phyloP scores from a whole-genome alignment of 1,140 invertebrate genomes.

The Megalopta genalis region DNA sequence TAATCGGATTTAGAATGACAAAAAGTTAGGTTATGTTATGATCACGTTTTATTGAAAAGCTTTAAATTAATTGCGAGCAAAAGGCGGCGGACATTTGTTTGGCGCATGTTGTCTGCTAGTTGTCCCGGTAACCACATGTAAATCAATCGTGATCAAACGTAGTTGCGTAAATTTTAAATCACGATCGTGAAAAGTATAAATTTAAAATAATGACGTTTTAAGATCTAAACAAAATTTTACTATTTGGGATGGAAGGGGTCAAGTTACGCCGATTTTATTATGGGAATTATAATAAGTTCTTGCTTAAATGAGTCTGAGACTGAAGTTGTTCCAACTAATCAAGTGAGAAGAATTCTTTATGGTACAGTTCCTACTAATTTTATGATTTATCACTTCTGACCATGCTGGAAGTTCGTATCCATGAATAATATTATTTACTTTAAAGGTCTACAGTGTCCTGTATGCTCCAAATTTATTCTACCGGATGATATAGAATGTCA shows the following conservation, averaged over 20 bases:
- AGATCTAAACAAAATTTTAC: neutral
- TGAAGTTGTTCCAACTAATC: slow-evolving; percentile 79
- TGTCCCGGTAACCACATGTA: slow-evolving; percentile 78
- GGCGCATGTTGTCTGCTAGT: slow-evolving; percentile 76
- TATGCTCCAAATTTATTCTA: slow-evolving; percentile 98
- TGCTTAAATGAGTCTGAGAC: slow-evolving; percentile 85
- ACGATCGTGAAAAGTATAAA: slow-evolving; percentile 19
- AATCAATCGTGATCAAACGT: slow-evolving; percentile 68
- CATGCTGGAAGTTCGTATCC: too few species aligned
- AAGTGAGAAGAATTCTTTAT: slow-evolving; percentile 79
- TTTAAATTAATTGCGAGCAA: slow-evolving; percentile 37
- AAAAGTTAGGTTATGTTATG: slow-evolving; percentile 65
- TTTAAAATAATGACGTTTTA: slow-evolving; percentile 10
- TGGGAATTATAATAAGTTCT: slow-evolving; percentile 88
- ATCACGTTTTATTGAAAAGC: slow-evolving; percentile 30
- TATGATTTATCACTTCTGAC: neutral
- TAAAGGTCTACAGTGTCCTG: slow-evolving; percentile 97
- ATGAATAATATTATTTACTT: slow-evolving; percentile 66
- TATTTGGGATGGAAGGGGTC: slow-evolving; percentile 50
- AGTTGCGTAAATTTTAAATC: slow-evolving; percentile 53
- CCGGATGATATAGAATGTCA: slow-evolving; percentile 99
- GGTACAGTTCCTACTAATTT: slow-evolving; percentile 65
- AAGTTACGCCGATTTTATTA: slow-evolving; percentile 75
- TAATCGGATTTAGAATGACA: slow-evolving; percentile 51
- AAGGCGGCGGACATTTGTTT: slow-evolving; percentile 69